phyloP scores from a whole-genome alignment of 2,797 vertebrate genomes.

The Poeciliopsis turneri region DNA sequence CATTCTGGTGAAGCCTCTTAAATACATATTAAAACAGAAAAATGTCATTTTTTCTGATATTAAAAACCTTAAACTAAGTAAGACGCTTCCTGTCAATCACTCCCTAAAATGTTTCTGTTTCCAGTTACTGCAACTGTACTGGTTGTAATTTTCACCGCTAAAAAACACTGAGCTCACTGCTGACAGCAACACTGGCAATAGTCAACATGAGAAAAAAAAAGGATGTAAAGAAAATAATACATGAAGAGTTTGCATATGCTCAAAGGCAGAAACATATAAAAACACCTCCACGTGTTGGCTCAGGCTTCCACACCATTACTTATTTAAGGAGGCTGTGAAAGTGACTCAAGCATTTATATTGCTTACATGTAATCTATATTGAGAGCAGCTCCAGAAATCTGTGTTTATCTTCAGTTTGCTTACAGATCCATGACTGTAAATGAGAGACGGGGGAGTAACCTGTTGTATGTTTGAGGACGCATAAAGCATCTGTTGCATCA shows the following conservation, averaged over 20 bases:
- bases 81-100: neutral
- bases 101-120: neutral
- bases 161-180: neutral
- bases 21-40: neutral
- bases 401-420: neutral
- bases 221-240: slow-evolving; percentile 16
- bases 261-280: slow-evolving; percentile 20
- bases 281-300: slow-evolving; percentile 48
- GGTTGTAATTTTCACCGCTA: neutral
- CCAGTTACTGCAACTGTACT: neutral
- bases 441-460: neutral
- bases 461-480: neutral
- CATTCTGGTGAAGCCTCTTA: neutral
- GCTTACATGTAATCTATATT: neutral
- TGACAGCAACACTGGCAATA: neutral
- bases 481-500: no score
- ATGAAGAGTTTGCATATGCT: slow-evolving; percentile 40
- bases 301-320: slow-evolving; percentile 11
- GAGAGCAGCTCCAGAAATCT: neutral
- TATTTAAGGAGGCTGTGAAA: slow-evolving; percentile 35
- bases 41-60: neutral
- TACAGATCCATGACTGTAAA: neutral
- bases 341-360: slow-evolving; percentile 15
- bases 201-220: slow-evolving; percentile 4
- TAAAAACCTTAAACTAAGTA: neutral